These are phyloP conservation scores for Apis laboriosa DNA, from an alignment of 1,140 invertebrate genomes.

Conservation along the genomic window DNA sequence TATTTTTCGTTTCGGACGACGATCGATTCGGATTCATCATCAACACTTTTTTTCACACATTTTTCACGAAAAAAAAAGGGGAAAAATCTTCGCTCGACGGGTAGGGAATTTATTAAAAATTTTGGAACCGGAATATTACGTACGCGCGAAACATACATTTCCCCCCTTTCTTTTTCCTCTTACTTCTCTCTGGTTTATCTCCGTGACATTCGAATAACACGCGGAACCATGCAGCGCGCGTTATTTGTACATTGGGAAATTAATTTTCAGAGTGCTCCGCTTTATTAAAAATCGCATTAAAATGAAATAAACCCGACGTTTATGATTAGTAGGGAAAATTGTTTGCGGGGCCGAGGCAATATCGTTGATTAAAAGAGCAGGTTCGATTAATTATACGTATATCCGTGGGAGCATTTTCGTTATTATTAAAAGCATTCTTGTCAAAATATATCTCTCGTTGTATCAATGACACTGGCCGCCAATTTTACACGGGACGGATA, in stretches of 20 bases:
- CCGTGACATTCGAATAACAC: background rate
- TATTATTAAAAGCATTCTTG: background rate
- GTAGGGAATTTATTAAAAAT: background rate
- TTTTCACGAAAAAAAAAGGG: too few species aligned
- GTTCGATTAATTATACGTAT: slow-evolving; percentile 3
- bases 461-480: background rate
- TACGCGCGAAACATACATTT: background rate
- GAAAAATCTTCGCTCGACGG: background rate
- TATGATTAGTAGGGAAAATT: background rate
- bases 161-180: background rate
- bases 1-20: too few species aligned
- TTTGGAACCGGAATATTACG: background rate
- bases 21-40: too few species aligned
- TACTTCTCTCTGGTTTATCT: too few species aligned
- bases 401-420: background rate
- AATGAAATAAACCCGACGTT: background rate
- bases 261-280: background rate
- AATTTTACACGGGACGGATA: background rate
- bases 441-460: too few species aligned
- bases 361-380: slow-evolving; percentile 13
- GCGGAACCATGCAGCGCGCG: background rate
- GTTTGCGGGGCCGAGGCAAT: background rate
- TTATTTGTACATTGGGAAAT: background rate
- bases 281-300: background rate
- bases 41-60: too few species aligned